Conservation (phyloP, 2,113 vertebrate species). For the Oncorhynchus tshawytscha region DNA sequence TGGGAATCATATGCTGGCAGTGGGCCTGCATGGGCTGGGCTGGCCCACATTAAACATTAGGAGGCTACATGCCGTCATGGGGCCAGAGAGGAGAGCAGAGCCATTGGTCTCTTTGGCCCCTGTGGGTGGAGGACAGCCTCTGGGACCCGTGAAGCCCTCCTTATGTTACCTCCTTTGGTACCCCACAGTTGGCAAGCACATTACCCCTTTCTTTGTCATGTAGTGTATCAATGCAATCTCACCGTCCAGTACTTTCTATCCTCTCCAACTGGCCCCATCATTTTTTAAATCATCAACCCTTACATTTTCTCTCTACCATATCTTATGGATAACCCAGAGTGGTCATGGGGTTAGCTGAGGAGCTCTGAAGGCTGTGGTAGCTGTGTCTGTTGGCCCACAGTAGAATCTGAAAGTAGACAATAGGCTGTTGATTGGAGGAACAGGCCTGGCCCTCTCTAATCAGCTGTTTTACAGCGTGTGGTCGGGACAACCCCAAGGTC, state of each 20-base stretch:
- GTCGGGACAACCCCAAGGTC: slow-evolving; percentile 36
- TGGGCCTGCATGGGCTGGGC: slow-evolving; percentile 43
- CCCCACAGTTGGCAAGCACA: too few relatives aligned
- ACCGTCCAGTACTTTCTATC: too few relatives aligned
- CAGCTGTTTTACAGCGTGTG: slow-evolving; percentile 43
- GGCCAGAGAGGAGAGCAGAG: slow-evolving; percentile 26
- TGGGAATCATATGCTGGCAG: slow-evolving; percentile 68
- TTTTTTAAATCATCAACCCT: too few relatives aligned
- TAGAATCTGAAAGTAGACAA: slow-evolving; percentile 44
- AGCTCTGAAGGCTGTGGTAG: slow-evolving; percentile 54
- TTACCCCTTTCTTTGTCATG: too few relatives aligned
- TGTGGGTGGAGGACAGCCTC: too few relatives aligned
- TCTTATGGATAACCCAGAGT: too few relatives aligned
- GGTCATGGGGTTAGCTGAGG: slow-evolving; percentile 10
- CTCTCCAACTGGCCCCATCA: too few relatives aligned
- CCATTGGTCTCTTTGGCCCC: too few relatives aligned
- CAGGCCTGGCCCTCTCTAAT: slow-evolving; percentile 48
- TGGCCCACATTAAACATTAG: slow-evolving; percentile 56
- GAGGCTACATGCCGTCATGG: slow-evolving; percentile 52
- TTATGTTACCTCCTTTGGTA: too few relatives aligned
- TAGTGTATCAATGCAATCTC: too few relatives aligned
- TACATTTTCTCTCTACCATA: too few relatives aligned
- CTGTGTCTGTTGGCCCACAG: slow-evolving; percentile 32
- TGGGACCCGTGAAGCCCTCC: too few relatives aligned
- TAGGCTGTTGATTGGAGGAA: slow-evolving; percentile 44